phyloP scores from a whole-genome alignment of 37 sponge, comb jelly and placozoan species.

The Chondrosia reniformis region DNA sequence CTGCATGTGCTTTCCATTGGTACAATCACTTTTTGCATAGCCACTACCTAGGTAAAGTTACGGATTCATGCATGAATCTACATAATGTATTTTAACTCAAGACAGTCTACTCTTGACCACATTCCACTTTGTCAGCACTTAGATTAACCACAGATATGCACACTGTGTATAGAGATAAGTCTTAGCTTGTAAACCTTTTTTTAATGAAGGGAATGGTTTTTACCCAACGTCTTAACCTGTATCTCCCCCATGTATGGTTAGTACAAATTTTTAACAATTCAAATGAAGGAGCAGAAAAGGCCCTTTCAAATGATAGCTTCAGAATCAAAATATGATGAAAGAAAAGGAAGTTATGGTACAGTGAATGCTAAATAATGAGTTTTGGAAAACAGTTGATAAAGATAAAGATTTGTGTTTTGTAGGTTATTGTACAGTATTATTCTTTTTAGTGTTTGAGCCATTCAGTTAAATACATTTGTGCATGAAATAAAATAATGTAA shows the following conservation, averaged over 20 bases:
- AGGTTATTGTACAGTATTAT: not conserved
- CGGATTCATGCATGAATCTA: not conserved
- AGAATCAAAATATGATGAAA: not conserved
- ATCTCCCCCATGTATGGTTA: not conserved
- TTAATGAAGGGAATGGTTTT: not conserved
- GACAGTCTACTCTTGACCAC: not conserved
- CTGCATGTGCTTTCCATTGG: slow-evolving; percentile 4
- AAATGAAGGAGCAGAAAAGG: slow-evolving; percentile 7
- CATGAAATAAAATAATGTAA: not conserved
- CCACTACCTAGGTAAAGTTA: not conserved
- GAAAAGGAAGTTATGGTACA: slow-evolving; percentile 4
- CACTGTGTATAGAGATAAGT: slow-evolving; percentile 1
- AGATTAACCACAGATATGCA: not conserved
- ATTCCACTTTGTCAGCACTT: not conserved
- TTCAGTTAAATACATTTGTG: not conserved
- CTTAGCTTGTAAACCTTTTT: not conserved
- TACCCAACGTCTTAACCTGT: not conserved
- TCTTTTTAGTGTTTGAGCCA: too few species aligned
- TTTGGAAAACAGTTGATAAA: slow-evolving; percentile 6
- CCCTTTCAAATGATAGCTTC: not conserved
- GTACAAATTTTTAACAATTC: not conserved
- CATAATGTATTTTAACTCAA: not conserved
- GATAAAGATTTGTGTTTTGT: not conserved
- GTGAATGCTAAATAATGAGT: not conserved
- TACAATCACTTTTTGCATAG: not conserved